Conservation (phyloP, 2,797 vertebrate genomes). For the Threskiornis aethiopicus region DNA sequence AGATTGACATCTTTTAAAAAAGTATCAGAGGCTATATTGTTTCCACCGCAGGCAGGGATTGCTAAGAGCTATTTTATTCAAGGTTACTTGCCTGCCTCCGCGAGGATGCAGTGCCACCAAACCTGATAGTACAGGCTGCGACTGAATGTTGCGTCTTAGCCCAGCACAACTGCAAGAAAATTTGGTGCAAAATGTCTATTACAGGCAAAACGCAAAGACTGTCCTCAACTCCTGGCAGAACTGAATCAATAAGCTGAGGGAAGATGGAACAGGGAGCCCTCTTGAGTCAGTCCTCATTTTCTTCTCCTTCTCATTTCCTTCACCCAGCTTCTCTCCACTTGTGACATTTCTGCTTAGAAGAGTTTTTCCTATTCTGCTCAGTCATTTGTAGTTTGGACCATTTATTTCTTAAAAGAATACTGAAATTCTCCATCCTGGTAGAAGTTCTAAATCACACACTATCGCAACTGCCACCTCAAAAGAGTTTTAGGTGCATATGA, state of each 20-base stretch:
- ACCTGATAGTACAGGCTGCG: background rate
- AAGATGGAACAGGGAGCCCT: background rate
- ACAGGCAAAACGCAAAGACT: background rate
- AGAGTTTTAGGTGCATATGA: background rate
- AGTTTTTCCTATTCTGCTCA: background rate
- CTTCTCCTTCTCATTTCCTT: background rate
- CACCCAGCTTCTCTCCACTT: background rate
- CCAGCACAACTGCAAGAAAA: background rate
- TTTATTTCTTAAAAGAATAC: background rate
- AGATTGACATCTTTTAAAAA: background rate
- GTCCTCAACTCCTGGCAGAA: background rate
- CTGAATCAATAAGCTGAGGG: background rate
- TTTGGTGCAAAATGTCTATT: background rate
- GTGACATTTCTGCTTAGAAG: background rate
- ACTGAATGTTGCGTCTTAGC: background rate
- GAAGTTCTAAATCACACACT: background rate
- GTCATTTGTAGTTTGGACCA: background rate
- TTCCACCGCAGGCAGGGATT: background rate
- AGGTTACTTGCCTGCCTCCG: background rate
- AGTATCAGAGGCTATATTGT: background rate
- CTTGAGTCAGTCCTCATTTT: background rate
- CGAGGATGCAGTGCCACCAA: background rate
- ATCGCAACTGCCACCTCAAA: background rate
- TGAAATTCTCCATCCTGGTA: background rate
- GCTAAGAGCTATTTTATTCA: background rate